Evolutionary conservation across 2,113 vertebrate genomes (phyloP).

Genomic region (Pseudorhombus dupliciocellatus): DNA sequence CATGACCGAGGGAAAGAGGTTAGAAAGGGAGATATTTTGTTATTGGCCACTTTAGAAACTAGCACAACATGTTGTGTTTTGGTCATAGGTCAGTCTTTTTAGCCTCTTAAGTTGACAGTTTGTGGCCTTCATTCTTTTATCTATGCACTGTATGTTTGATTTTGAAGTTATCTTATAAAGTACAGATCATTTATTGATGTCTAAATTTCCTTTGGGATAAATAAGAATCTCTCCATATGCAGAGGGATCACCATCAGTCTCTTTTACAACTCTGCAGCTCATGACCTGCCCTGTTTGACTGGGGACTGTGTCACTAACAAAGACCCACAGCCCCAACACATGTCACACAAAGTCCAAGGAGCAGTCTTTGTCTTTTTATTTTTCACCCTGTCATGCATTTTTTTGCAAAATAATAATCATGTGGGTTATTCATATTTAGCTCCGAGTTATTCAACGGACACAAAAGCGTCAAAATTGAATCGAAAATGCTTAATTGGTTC

Average conservation of each 20-base stretch:
- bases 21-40: too few relatives aligned
- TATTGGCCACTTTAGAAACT: too few relatives aligned
- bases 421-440: slow-evolving; percentile 10
- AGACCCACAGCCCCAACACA: not conserved
- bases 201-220: too few relatives aligned
- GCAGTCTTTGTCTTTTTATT: not conserved
- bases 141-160: too few relatives aligned
- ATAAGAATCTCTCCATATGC: too few relatives aligned
- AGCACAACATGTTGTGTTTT: too few relatives aligned
- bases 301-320: not conserved
- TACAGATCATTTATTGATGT: too few relatives aligned
- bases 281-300: not conserved
- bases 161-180: too few relatives aligned
- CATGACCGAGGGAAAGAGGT: not conserved
- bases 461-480: slow-evolving; percentile 37
- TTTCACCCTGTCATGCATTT: slow-evolving; percentile 7
- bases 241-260: too few relatives aligned
- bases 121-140: too few relatives aligned
- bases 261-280: not conserved
- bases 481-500: slow-evolving; percentile 40
- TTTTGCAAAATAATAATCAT: slow-evolving; percentile 27
- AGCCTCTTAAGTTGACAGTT: too few relatives aligned
- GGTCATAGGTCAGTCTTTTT: too few relatives aligned
- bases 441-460: not conserved
- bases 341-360: not conserved